Evolutionary conservation across 2,113 vertebrate species (phyloP), one percentile per base, ranked within the genome.

Genomic region (Gymnobelideus leadbeateri): DNA sequence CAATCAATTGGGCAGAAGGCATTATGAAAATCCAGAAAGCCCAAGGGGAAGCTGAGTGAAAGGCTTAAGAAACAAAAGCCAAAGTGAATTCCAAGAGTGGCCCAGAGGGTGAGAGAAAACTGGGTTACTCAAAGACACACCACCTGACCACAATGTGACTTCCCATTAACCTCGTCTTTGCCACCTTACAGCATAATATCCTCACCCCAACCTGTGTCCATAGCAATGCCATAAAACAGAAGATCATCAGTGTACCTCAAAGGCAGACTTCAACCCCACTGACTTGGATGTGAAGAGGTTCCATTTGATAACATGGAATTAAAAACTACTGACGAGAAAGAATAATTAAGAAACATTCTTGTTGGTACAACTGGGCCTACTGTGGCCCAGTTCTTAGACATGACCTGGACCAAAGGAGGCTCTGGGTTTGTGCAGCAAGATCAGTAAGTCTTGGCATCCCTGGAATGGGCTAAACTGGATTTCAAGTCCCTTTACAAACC

Each of bases 271-370:
- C 97, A 99, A 99, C 97, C 98, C 99, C 46, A 99, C 99, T 43
- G 99, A 99, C 97, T 99, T 95, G 99, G 99, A 98, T 99, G 99
- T 31, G 99, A 99, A 97, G 99, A 99, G 97, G 99, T 99, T 97
- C 99, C 99, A 0, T 99, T 99, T 95, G 99, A 99, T 97, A 99
- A 99, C 97, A 97, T 99, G 94, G 99, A 99, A 97, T 98, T 99
- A 95, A 99, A 99, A 98, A 99, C 99, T 10, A 98, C 99, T 0
- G 96, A 99, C 24, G 99, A 99, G 96, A 99, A 98, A 96, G 99
- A 99, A 47, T 99, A 99, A 96, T 98, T 99, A 89, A 99, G 99
- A 92, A 99, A 95, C 97, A 99, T 99, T 93, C 99, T 99, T 47
- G 97, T 97, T 43, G 97, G 98, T 89, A 98, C 98, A 91, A 97